Percentiles rank a stretch among this genome's conserved stretches.
Evolutionary conservation across 2,888 invertebrate species (phyloP).

Genomic region (Tetropium fuscum): DNA sequence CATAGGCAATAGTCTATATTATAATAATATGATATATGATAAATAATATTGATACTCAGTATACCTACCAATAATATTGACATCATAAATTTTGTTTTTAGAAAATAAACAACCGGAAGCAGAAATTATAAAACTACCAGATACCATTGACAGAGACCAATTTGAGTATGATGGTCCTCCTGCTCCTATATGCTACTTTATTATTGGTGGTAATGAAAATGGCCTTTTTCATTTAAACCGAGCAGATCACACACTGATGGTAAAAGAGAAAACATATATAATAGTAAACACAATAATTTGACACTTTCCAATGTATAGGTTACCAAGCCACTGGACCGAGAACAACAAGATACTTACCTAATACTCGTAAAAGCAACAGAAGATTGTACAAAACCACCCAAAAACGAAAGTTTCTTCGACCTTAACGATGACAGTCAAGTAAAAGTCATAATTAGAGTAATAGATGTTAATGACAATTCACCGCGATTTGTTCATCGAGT

Average conservation of each 20-base stretch:
- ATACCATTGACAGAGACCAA: constrained; percentile 88
- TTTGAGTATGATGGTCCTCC: constrained; percentile 83
- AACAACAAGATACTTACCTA: constrained; percentile 75
- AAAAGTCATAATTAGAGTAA: constrained; percentile 76
- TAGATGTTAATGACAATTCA: constrained; percentile 92
- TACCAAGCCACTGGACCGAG: constrained; percentile 79
- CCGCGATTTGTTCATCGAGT: constrained; percentile 84
- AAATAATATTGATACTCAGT: no score
- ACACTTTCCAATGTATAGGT: constrained; percentile 64
- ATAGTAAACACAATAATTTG: neutral
- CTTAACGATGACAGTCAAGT: constrained; percentile 77
- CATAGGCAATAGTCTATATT: no score
- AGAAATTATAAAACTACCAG: constrained; percentile 78
- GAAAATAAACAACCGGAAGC: constrained; percentile 74
- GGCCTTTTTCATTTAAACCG: constrained; percentile 79
- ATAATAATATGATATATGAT: no score
- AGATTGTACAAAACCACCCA: constrained; percentile 77
- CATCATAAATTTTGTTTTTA: constrained; percentile 44
- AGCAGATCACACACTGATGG: constrained; percentile 77
- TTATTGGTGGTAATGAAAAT: constrained; percentile 86
- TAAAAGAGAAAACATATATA: constrained; percentile 59
- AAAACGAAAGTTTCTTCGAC: constrained; percentile 70
- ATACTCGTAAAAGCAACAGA: constrained; percentile 86
- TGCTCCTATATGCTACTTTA: constrained; percentile 91
- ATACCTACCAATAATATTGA: neutral